Percentiles rank a stretch among this genome's conserved stretches.
These are phyloP conservation scores for Vireo griseus DNA, from an alignment of 2,797 vertebrate species.

Conservation along the genomic window DNA sequence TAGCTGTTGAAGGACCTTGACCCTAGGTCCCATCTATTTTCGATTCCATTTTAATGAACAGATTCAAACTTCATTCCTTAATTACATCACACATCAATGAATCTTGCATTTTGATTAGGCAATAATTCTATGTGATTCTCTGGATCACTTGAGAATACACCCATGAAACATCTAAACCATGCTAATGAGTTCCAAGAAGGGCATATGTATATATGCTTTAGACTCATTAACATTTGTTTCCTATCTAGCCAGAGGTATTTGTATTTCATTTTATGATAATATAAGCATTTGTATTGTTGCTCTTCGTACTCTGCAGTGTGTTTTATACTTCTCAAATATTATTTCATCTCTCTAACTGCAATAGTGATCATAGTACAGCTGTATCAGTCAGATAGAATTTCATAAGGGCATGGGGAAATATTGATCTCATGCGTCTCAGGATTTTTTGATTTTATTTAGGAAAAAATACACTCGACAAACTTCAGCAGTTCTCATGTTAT, in stretches of 20 bases:
- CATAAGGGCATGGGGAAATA: background rate
- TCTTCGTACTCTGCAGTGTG: background rate
- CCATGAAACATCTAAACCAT: constrained; percentile 26
- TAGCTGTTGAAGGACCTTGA: constrained; percentile 53
- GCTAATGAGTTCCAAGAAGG: constrained; percentile 27
- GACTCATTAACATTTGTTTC: background rate
- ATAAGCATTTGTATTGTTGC: background rate
- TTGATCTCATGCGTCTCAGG: background rate
- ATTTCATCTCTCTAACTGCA: background rate
- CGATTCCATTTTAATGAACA: constrained; percentile 51
- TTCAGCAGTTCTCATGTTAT: background rate
- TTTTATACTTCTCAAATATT: background rate
- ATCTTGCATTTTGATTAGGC: constrained; percentile 67
- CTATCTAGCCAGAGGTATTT: background rate
- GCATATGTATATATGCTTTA: background rate
- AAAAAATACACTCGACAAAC: background rate
- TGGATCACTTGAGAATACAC: constrained; percentile 59
- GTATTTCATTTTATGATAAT: background rate
- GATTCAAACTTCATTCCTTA: constrained; percentile 58
- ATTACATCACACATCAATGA: constrained; percentile 65
- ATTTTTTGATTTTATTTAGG: background rate
- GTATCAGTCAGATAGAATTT: background rate
- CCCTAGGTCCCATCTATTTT: constrained; percentile 47
- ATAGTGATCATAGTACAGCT: background rate
- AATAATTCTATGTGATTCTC: constrained; percentile 50